Percentiles rank a stretch among this genome's conserved stretches.
Evolutionary conservation across 2,113 vertebrate genomes (phyloP).

Genomic region (Sebastes schlegelii): DNA sequence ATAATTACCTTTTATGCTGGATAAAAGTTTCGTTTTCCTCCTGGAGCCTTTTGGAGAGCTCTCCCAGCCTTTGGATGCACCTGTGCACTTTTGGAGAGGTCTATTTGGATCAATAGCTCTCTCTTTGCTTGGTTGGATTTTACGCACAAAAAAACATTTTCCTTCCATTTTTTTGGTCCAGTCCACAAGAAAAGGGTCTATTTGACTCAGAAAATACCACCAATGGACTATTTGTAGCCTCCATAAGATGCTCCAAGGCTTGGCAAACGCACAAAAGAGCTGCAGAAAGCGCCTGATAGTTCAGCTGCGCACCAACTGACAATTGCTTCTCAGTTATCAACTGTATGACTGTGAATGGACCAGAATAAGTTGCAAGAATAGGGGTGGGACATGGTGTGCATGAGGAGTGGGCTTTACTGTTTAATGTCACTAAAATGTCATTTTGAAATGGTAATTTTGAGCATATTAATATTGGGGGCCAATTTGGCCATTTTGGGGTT

Average conservation of each 20-base stretch:
- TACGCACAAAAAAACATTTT: constrained; percentile 18
- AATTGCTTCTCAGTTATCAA: constrained; percentile 55
- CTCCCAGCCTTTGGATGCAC: constrained; percentile 58
- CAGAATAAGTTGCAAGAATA: constrained; percentile 73
- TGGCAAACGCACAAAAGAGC: constrained; percentile 47
- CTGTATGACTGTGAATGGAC: constrained; percentile 74
- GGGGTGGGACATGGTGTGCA: constrained; percentile 65
- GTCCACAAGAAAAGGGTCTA: constrained; percentile 31
- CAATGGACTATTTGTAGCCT: constrained; percentile 25
- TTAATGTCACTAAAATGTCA: constrained; percentile 19
- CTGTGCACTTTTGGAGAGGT: constrained; percentile 70
- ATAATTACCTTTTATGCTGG: constrained; percentile 33
- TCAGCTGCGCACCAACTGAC: constrained; percentile 69
- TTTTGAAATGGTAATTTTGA: constrained; percentile 61
- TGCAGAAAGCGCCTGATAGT: constrained; percentile 21
- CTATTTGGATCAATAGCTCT: constrained; percentile 32
- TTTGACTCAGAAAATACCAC: constrained; percentile 27
- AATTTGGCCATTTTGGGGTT: constrained; percentile 50
- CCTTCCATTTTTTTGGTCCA: constrained; percentile 31
- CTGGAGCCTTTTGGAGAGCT: constrained; percentile 7
- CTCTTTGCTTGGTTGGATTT: constrained; percentile 22
- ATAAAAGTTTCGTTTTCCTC: background rate
- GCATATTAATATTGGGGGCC: background rate
- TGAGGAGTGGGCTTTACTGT: constrained; percentile 61
- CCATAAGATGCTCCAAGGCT: constrained; percentile 52